A percentile compares a stretch with the other conserved stretches of the same genome.
phyloP scores from a whole-genome alignment of 2,797 vertebrate genomes.

The Heteromormyrus szaboi region DNA sequence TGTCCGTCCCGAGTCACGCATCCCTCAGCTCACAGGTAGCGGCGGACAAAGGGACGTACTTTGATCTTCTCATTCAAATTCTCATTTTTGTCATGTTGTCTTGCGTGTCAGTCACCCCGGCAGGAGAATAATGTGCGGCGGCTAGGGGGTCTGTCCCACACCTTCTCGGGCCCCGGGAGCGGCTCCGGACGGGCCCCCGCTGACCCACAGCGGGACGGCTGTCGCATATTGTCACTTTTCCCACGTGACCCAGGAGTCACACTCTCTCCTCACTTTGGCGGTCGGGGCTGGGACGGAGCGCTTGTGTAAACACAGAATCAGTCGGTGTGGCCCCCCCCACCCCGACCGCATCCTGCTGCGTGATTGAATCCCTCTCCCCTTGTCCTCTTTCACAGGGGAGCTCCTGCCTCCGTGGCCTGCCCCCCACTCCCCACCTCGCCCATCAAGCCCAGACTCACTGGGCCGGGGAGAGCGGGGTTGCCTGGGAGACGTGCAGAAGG shows the following conservation, averaged over 20 bases:
- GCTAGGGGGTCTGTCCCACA: not conserved
- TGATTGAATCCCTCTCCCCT: constrained; percentile 13
- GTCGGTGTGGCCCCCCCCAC: constrained; percentile 44
- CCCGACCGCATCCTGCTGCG: constrained; percentile 33
- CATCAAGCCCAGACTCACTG: constrained; percentile 41
- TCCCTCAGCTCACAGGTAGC: not conserved
- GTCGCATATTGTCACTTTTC: not conserved
- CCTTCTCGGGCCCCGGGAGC: not conserved
- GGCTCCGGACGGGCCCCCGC: not conserved
- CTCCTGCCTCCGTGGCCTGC: constrained; percentile 47
- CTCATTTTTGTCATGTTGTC: not conserved
- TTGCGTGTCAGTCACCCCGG: not conserved
- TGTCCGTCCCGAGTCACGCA: not conserved
- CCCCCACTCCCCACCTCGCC: constrained; percentile 33
- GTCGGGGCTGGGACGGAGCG: not conserved
- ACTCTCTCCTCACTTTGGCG: not conserved
- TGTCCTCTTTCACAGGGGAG: constrained; percentile 28
- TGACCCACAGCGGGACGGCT: not conserved
- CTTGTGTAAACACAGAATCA: constrained; percentile 23
- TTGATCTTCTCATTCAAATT: not conserved
- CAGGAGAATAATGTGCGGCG: not conserved
- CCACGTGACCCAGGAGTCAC: not conserved
- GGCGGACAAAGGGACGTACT: not conserved
- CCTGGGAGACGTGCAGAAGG: constrained; percentile 15
- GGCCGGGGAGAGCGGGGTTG: constrained; percentile 28